Evolutionary conservation across 2,113 vertebrate genomes (phyloP).

Genomic region (Amphiprion ocellaris): DNA sequence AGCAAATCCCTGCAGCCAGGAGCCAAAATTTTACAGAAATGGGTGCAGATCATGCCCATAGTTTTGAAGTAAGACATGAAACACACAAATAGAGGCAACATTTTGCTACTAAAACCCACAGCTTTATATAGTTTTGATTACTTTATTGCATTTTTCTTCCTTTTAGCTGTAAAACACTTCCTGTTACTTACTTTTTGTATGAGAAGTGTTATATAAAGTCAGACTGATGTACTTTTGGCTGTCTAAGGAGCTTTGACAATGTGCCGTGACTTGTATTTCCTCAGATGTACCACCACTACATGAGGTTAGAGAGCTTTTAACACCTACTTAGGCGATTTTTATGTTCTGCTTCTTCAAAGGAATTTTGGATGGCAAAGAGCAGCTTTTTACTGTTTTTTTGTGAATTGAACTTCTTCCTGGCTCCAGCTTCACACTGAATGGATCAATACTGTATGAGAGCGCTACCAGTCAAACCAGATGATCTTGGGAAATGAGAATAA

Average conservation of each 20-base stretch:
- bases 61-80: slow-evolving; percentile 2
- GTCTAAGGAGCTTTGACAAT: no score
- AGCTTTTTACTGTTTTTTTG: neutral
- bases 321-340: neutral
- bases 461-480: neutral
- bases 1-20: slow-evolving; percentile 33
- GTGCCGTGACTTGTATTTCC: neutral
- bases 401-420: neutral
- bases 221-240: no score
- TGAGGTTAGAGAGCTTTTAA: neutral
- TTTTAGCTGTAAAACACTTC: no score
- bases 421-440: neutral
- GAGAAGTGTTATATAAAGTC: no score
- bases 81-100: no score
- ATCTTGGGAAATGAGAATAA: no score
- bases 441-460: neutral
- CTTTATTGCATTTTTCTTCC: no score
- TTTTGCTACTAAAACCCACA: no score
- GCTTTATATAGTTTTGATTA: no score
- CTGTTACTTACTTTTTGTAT: no score
- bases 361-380: no score
- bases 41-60: slow-evolving; percentile 19
- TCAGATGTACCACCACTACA: neutral
- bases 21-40: slow-evolving; percentile 10
- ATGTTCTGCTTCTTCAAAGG: neutral